A percentile compares a stretch with the other conserved stretches of the same genome.
Evolutionary conservation across 2,797 vertebrate species (phyloP).

Genomic region (Enteromius afrohamiltoni): DNA sequence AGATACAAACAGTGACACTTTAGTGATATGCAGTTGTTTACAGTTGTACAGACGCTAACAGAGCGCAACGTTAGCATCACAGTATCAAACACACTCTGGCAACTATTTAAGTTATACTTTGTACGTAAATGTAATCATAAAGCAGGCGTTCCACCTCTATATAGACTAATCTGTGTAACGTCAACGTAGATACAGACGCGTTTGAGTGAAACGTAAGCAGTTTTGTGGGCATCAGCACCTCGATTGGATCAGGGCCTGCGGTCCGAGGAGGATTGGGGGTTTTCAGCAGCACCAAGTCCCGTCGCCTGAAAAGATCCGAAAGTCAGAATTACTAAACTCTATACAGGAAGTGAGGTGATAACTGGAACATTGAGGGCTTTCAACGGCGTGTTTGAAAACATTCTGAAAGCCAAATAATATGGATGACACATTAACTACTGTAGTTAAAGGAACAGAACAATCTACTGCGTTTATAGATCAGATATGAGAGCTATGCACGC

Average conservation of each 20-base stretch:
- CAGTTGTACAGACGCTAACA: background rate
- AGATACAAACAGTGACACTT: constrained; percentile 56
- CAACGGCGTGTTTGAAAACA: constrained; percentile 36
- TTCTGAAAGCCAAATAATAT: background rate
- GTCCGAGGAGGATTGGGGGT: constrained; percentile 5
- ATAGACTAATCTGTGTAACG: background rate
- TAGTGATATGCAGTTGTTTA: constrained; percentile 62
- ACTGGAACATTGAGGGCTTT: constrained; percentile 43
- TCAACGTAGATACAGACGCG: background rate
- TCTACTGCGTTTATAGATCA: constrained; percentile 21
- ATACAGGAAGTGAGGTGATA: constrained; percentile 59
- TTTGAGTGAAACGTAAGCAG: background rate
- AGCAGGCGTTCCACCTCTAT: background rate
- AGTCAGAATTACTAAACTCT: constrained; percentile 59
- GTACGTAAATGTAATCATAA: background rate
- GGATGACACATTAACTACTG: background rate
- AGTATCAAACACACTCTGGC: background rate
- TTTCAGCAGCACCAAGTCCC: constrained; percentile 18
- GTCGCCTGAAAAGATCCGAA: constrained; percentile 27
- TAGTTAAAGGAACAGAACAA: background rate
- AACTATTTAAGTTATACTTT: background rate
- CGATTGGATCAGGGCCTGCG: constrained; percentile 37
- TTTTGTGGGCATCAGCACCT: constrained; percentile 32
- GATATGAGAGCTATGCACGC: constrained; percentile 6
- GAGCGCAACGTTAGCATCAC: background rate